Base-by-base conservation (phyloP, 2,888 invertebrate species). In the Gastrophysa polygoni region DNA sequence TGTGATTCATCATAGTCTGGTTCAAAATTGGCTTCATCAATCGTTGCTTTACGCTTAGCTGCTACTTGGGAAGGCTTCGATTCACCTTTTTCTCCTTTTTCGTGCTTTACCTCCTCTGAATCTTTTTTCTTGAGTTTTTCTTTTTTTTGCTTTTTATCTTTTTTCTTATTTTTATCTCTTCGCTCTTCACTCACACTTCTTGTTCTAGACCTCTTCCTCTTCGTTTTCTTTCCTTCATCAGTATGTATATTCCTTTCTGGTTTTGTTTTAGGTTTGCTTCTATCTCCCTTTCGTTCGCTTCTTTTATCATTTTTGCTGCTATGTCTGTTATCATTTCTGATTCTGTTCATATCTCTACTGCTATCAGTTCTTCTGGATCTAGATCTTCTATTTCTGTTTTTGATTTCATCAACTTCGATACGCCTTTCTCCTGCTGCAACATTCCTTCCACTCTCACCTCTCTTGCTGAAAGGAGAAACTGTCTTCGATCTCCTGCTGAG, bases 1-100 rank as follows among this genome's bases (percentile, higher is more conserved):
- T 90, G 89, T 17, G 83, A 85, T 63, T 90, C 89, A 4, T 91
- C 91, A 77, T 91, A 91, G 76, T 91, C 91, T 0, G 90, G 91
- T 73, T 89, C 91, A 75, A 91, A 91, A 74, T 85, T 88, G 0
- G 90, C 86, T 80, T 91, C 91, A 71, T 91, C 90, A 44, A 91
- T 80, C 5, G 87, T 86, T 7, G 89, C 86, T 72, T 90, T 89
- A 70, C 90, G 88, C 66, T 88, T 72, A 64, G 77, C 76, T 18
- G 77, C 75, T 0, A 73, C 64, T 52, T 52, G 38, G 8, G 72
- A 61, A 46, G 76, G 78, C 64, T 80, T 81, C 67, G 79, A 80
- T 28, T 80, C 79, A 52, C 76, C 67, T 76, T 80, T 72, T 75
- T 81, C 61, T 74, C 78, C 64, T 73, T 75, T 51, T 64, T 74